These are phyloP conservation scores for Acleris laterana DNA, from an alignment of 2,888 invertebrate species.

Conservation along the genomic window DNA sequence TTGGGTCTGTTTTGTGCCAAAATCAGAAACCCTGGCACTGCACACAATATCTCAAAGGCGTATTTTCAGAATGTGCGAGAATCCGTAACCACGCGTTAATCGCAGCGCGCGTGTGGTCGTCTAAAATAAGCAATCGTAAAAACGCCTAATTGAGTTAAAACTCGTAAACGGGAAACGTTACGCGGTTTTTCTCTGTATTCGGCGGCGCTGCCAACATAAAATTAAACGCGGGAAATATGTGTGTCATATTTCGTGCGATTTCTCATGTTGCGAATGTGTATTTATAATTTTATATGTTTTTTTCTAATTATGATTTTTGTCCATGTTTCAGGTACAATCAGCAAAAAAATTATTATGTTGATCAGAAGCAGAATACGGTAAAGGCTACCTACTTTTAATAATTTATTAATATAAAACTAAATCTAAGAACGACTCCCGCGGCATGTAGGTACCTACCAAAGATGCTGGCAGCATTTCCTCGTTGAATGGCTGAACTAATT, in stretches of 20 bases:
- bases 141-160: constrained; percentile 41
- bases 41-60: neutral
- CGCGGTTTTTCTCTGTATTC: constrained; percentile 40
- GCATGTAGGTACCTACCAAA: no score
- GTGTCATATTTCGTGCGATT: neutral
- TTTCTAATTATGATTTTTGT: neutral
- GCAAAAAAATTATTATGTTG: no score
- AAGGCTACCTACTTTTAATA: no score
- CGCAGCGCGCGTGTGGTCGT: constrained; percentile 40
- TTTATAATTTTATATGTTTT: neutral
- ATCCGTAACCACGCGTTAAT: constrained; percentile 14
- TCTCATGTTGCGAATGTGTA: neutral
- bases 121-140: constrained; percentile 42
- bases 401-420: no score
- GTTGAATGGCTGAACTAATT: no score
- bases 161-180: constrained; percentile 38
- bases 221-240: neutral
- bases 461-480: no score
- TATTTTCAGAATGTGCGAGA: constrained; percentile 18
- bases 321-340: constrained; percentile 16
- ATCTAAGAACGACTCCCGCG: no score
- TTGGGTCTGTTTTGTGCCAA: neutral
- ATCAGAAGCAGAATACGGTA: no score
- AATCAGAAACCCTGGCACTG: neutral
- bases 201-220: constrained; percentile 29